Base-by-base conservation (phyloP, 2,113 vertebrate genomes). In the Phoxinus phoxinus region DNA sequence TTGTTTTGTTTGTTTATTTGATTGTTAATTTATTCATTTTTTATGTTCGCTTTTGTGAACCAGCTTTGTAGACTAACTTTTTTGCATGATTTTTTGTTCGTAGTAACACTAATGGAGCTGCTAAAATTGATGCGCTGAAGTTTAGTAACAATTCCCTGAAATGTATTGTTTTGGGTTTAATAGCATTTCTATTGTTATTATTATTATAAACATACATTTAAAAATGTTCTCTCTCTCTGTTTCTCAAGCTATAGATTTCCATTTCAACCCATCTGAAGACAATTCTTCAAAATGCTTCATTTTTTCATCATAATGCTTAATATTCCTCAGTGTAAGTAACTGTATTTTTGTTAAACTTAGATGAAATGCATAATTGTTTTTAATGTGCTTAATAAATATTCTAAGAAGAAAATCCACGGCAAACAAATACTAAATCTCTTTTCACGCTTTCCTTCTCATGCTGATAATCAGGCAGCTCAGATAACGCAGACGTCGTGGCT, bases 291-390 rank as follows among this genome's bases (percentile, higher is more conserved):
- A 27, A 74, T 46, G 41, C 23, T 74, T 27, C 0, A 46, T 25
- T 74, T 73, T 46, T 73, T 46, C 23, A 46, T 73, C 23, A 11
- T 73, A 73, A 35, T 46, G 7, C 1, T 73, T 46, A 25, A 44
- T 6, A 15, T 73, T 25, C 41, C n/a, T 23, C n/a, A 73, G 23
- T 46, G 71, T 73, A 73, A 73, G 71, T 73, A 46, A 73, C 71
- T 46, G 51, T 53, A 19, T 53, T 72, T n/a, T 72, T 69, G 6
- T 21, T 35, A 21, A 17, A 67, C 6, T 32, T 32, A 30, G 1
- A 65, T 0, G 8, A 67, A 67, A 67, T 21, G 21, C 6, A 32
- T 65, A 21, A 3, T 2, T 69, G 19, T 69, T 35, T 67, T 37
- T 19, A 37, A 21, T 71, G 35, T 41, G 32, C 3, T 37, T 10